A percentile compares a stretch with the other conserved stretches of the same genome.
These are phyloP conservation scores for Furcula furcula DNA, from an alignment of 2,888 invertebrate genomes.

Conservation along the genomic window DNA sequence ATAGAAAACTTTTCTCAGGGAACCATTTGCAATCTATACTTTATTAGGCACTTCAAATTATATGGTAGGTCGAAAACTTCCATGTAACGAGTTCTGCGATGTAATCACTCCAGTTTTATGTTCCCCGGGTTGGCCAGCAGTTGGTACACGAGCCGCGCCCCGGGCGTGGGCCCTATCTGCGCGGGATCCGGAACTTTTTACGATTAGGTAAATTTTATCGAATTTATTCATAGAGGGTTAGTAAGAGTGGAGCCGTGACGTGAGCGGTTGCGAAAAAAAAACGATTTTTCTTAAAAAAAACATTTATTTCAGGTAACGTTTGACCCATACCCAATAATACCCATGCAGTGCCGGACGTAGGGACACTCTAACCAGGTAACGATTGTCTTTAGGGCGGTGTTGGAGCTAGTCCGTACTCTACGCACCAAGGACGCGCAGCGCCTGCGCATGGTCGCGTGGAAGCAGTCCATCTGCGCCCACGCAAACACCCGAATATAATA, in stretches of 20 bases:
- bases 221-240: constrained; percentile 65
- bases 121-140: constrained; percentile 13
- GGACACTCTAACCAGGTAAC: no score
- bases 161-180: constrained; percentile 15
- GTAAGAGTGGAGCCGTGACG: constrained; percentile 11
- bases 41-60: constrained; percentile 4
- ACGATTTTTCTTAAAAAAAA: no score
- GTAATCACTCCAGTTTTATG: constrained; percentile 26
- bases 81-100: constrained; percentile 21
- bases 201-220: constrained; percentile 65
- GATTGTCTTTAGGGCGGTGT: no score
- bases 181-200: constrained; percentile 46
- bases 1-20: no score
- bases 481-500: no score
- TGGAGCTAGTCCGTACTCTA: no score
- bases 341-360: no score
- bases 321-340: no score
- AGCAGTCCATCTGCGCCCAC: no score
- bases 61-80: constrained; percentile 19
- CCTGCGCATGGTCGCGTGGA: no score
- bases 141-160: constrained; percentile 1
- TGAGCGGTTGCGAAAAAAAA: not conserved
- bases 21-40: not conserved
- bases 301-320: no score
- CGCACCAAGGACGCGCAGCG: no score